Evolutionary conservation across 2,113 vertebrate species (phyloP).

Genomic region (Uropsilus gracilis): DNA sequence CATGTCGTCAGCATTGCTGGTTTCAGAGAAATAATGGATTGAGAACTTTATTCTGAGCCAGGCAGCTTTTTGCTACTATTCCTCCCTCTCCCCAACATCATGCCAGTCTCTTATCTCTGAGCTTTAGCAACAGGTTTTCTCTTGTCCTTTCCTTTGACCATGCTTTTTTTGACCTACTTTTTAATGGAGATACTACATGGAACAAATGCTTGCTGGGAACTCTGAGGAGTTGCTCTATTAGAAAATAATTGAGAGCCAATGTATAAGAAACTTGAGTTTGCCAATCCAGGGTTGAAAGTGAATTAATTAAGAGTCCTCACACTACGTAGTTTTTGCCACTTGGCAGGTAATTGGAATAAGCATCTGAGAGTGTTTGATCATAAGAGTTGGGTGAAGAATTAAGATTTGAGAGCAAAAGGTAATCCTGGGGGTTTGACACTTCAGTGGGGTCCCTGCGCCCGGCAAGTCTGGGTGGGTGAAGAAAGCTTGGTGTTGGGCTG

Average conservation of each 20-base stretch:
- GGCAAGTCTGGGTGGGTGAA: neutral
- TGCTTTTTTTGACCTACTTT: constrained; percentile 27
- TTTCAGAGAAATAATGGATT: neutral
- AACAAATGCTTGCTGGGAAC: neutral
- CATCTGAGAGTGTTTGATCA: neutral
- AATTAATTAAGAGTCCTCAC: neutral
- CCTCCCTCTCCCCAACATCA: accelerated
- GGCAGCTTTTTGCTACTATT: neutral
- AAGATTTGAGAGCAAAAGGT: constrained; percentile 18
- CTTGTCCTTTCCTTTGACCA: neutral
- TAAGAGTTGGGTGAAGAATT: neutral
- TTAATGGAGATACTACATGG: neutral
- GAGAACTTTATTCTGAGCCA: neutral
- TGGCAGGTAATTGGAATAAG: neutral
- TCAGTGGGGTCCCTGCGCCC: neutral
- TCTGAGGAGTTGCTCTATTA: neutral
- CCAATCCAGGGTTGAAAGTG: neutral
- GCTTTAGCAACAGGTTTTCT: no score
- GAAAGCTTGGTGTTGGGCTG: neutral
- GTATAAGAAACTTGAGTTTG: neutral
- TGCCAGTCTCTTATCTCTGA: no score
- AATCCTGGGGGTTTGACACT: neutral
- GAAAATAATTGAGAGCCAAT: neutral
- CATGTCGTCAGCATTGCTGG: neutral
- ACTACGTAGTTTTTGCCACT: neutral